These are phyloP conservation scores for Nasonia longicornis DNA, from an alignment of 1,140 invertebrate genomes.

Conservation along the genomic window DNA sequence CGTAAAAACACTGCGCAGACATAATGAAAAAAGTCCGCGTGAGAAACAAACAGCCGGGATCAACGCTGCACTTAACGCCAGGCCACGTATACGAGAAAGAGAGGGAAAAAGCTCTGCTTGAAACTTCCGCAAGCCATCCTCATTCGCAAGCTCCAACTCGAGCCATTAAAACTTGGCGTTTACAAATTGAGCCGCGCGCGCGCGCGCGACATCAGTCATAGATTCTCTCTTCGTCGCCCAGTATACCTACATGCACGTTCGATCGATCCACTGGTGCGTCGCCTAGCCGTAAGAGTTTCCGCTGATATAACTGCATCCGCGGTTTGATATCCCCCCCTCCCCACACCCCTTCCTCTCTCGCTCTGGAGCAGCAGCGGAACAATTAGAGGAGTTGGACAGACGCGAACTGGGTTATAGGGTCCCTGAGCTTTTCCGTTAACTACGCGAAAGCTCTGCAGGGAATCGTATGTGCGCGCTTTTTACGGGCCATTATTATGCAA, in stretches of 20 bases:
- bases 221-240: slow-evolving; percentile 15
- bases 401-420: slow-evolving; percentile 22
- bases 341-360: not conserved
- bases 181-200: slow-evolving; percentile 4
- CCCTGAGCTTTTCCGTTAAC: not conserved
- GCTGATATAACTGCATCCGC: not conserved
- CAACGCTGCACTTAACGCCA: too few relatives aligned
- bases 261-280: slow-evolving; percentile 7
- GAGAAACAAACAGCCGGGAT: too few relatives aligned
- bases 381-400: not conserved
- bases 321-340: not conserved
- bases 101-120: not conserved
- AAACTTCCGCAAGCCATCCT: not conserved
- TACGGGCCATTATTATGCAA: slow-evolving; percentile 25
- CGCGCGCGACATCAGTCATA: not conserved
- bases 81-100: too few relatives aligned
- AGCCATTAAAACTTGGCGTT: slow-evolving; percentile 11
- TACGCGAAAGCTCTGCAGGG: not conserved
- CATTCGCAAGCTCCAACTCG: not conserved
- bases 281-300: not conserved
- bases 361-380: not conserved
- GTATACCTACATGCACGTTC: not conserved
- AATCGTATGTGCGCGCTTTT: not conserved
- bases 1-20: too few relatives aligned
- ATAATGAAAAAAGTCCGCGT: too few relatives aligned